Conservation (phyloP, 2,888 invertebrate genomes). For the Terebella lapidaria region DNA sequence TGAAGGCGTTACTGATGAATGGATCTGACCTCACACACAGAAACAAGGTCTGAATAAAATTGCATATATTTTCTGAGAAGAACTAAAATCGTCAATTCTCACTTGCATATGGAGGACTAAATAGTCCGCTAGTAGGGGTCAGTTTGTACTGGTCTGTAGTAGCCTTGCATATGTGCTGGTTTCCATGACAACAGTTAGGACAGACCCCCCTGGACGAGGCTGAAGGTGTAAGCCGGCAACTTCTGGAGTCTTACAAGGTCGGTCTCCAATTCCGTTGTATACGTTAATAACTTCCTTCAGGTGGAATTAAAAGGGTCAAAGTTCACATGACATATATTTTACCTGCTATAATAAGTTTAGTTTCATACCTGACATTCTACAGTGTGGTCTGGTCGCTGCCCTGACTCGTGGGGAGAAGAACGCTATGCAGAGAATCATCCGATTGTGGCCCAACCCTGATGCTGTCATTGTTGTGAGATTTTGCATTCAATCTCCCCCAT, state of each 20-base stretch:
- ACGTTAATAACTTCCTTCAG: too few relatives aligned
- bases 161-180: not conserved
- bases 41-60: not conserved
- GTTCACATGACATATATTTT: too few relatives aligned
- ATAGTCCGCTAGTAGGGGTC: too few relatives aligned
- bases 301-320: too few relatives aligned
- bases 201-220: not conserved
- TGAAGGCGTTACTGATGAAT: not conserved
- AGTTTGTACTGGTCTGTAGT: not conserved
- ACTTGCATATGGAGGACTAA: too few relatives aligned
- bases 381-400: not conserved
- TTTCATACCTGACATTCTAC: too few relatives aligned
- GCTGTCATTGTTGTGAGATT: too few relatives aligned
- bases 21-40: not conserved
- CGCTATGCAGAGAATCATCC: not conserved
- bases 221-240: not conserved
- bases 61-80: too few relatives aligned
- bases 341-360: too few relatives aligned
- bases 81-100: too few relatives aligned
- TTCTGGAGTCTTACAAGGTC: not conserved
- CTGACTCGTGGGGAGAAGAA: not conserved
- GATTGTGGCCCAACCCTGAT: not conserved
- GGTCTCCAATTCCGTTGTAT: too few relatives aligned
- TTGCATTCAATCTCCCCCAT: too few relatives aligned
- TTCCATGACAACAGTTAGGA: not conserved